Percentiles rank a stretch among this genome's conserved stretches.
Conservation (phyloP, 2,113 vertebrate species). For the Leptocoma aspasia region DNA sequence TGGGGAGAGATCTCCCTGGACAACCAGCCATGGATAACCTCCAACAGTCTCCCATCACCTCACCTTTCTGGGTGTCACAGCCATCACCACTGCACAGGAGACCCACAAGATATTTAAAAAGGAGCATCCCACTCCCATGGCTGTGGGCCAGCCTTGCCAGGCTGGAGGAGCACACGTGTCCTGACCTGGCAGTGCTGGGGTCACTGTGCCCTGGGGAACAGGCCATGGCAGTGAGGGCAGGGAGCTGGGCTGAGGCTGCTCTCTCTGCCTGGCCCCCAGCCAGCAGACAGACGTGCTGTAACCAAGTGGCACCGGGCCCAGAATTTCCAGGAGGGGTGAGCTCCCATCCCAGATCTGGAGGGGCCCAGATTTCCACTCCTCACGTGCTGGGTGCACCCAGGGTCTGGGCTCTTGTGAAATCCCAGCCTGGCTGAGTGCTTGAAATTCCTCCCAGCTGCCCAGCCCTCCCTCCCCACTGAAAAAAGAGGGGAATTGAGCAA, state of each 20-base stretch:
- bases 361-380: neutral
- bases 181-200: neutral
- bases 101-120: fast-evolving
- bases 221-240: too few relatives aligned
- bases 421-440: conserved; percentile 8
- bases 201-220: neutral
- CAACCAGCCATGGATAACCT: neutral
- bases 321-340: conserved; percentile 29
- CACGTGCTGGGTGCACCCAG: neutral
- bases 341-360: neutral
- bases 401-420: conserved; percentile 33
- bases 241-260: neutral
- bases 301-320: neutral
- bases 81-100: neutral
- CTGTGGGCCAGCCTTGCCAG: neutral
- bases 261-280: neutral
- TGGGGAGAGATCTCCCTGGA: neutral
- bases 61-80: fast-evolving
- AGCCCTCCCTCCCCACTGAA: neutral
- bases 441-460: neutral
- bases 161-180: fast-evolving
- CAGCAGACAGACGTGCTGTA: conserved; percentile 46
- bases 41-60: neutral
- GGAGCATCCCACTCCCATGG: fast-evolving
- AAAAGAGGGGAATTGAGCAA: conserved; percentile 40